Evolutionary conservation across 2,113 vertebrate genomes (phyloP), one percentile per base, ranked within the genome.

Genomic region (Dinomys branickii): DNA sequence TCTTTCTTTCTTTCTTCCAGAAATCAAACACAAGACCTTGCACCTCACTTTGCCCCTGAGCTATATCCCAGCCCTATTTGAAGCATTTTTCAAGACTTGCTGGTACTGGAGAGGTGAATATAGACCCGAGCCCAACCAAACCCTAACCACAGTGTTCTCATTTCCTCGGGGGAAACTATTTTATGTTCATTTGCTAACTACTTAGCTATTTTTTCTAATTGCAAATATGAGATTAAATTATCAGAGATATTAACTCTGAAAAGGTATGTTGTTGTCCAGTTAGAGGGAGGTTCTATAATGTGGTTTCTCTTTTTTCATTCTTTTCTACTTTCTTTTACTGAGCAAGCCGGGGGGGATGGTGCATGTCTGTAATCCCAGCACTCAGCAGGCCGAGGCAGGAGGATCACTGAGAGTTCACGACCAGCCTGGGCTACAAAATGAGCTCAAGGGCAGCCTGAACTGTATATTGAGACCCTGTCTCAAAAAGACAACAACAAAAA

Each of bases 171-270:
- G 4, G 75, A 92, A 94, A 14, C 47, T 89, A 50, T 85, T 81
- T 91, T 81, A 91, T 81, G 59, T 71, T 91, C 16, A 28, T 83
- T 90, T 35, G 47, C 38, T 50, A 86, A 95, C 44, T 44, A 73
- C 22, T n/a, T 92, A 89, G n/a, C 44, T 67, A 54, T 38, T 71
- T 96, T 85, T 88, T 85, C 44, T 63, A 65, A 24, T 47, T 65
- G 77, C 44, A 85, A 44, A 35, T 91, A 81, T 54, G 11, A 3
- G 19, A 5, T 1, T 20, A 58, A 83, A 41, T 2, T 52, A 58
- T 9, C 92, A 90, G 30, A 91, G 75, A 63, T 59, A 58, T n/a
- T 28, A 65, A 81, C 7, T n/a, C 33, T 2, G 85, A 67, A 87
- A 44, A 50, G 73, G 22, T n/a, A 35, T 56, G 54, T 33, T 75